Evolutionary conservation across 2,113 vertebrate genomes (phyloP), one percentile per base, ranked within the genome.

Genomic region (Vulpes lagopus): DNA sequence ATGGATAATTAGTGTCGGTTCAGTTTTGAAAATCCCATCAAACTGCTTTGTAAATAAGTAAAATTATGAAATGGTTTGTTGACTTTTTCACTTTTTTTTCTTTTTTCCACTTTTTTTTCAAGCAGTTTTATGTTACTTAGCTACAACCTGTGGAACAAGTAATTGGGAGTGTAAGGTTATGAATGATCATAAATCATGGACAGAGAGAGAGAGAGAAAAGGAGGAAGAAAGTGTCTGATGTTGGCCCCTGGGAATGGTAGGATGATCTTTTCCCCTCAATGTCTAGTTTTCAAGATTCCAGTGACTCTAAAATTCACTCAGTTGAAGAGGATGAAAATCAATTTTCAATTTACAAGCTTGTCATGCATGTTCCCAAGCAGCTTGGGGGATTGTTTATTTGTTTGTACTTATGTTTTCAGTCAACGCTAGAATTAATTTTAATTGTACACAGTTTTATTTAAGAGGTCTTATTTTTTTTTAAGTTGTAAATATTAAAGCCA

Each of bases 381-480:
- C 32, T 53, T 89, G 60, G 74, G 25, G 12, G 49, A 22, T 76
- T 62, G 30, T 64, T 62, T 71, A 55, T 91, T 87, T 95, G 19
- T 91, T 97, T 97, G 76, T 59, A 76, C 92, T 92, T 91, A 71
- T 82, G 51, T 88, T 83, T 11, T 79, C 23, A 81, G 71, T 30
- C 25, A 78, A 93, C 85, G 16, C 74, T 67, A 55, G 62, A 84
- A 80, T 62, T 95, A 43, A 84, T 86, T 92, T 95, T 87, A 53
- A 65, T 89, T 64, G 49, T 43, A 51, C 9, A 27, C 86, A 86
- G 78, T 95, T 92, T 85, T 84, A 59, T 96, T 89, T 67, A 55
- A 86, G 80, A 65, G 67, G 16, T 59, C 92, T 64, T 94, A 82
- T 30, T 76, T 76, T 73, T 96, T 92, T 49, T 51, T 57, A 60